phyloP scores from a whole-genome alignment of 2,113 vertebrate genomes.

The Syrrhaptes paradoxus region DNA sequence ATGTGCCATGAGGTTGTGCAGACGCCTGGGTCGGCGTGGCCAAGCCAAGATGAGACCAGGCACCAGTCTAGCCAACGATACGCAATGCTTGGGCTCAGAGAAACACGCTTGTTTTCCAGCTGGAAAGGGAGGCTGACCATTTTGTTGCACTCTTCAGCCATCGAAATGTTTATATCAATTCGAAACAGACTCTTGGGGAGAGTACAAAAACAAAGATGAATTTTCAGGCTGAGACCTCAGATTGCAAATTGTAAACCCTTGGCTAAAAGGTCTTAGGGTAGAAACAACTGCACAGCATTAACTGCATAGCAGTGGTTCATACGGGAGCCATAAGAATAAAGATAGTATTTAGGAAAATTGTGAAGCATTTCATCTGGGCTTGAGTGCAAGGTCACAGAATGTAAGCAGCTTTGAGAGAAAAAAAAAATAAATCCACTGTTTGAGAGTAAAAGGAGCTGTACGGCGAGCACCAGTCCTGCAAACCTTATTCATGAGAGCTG shows the following conservation, averaged over 20 bases:
- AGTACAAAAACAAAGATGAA: conserved; percentile 19
- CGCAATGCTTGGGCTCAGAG: not conserved
- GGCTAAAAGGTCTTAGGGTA: not conserved
- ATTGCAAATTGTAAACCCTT: conserved; percentile 50
- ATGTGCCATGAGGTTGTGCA: not conserved
- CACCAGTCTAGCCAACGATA: not conserved
- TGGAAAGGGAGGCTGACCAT: conserved; percentile 7
- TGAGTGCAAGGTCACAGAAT: not conserved
- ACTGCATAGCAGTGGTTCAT: conserved; percentile 47
- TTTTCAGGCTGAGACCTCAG: conserved; percentile 19
- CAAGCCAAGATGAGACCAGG: not conserved
- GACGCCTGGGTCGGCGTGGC: not conserved
- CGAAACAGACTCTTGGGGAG: conserved; percentile 39
- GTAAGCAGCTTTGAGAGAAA: not conserved
- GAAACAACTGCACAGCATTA: not conserved
- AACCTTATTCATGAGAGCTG: not conserved
- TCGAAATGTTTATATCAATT: conserved; percentile 29
- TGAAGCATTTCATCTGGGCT: not conserved
- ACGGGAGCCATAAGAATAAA: conserved; percentile 33
- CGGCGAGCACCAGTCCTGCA: not conserved
- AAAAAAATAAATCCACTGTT: not conserved
- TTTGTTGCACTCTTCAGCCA: conserved; percentile 16
- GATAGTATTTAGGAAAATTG: not conserved
- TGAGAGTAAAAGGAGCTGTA: not conserved
- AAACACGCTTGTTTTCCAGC: not conserved